Conservation (phyloP, 1,140 invertebrate genomes). For the Cecropterus lyciades region DNA sequence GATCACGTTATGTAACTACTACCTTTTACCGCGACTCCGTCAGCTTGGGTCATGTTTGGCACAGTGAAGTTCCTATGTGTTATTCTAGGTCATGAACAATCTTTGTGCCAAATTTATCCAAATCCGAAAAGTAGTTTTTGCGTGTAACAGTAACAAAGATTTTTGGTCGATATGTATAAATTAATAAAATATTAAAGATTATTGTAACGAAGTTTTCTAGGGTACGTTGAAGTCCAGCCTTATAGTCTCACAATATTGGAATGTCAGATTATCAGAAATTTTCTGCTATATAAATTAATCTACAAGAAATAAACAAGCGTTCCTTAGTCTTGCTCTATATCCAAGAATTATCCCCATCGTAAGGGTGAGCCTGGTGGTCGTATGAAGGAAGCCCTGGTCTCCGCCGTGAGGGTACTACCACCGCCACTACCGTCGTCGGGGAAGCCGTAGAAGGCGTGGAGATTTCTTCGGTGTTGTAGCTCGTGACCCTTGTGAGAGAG, state of each 20-base stretch:
- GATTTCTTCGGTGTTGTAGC: slow-evolving; percentile 67
- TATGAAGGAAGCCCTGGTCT: slow-evolving; percentile 69
- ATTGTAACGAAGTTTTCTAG: too few relatives aligned
- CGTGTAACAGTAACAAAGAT: too few relatives aligned
- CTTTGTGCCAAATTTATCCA: too few relatives aligned
- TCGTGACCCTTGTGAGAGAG: slow-evolving; percentile 72
- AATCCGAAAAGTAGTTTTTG: too few relatives aligned
- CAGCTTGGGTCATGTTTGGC: too few relatives aligned
- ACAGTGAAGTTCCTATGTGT: too few relatives aligned
- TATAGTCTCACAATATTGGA: slow-evolving; percentile 4
- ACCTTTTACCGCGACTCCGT: too few relatives aligned
- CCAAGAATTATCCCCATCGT: slow-evolving; percentile 65
- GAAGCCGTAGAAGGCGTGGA: slow-evolving; percentile 69
- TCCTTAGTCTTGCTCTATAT: not conserved
- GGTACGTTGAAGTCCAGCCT: slow-evolving; percentile 2
- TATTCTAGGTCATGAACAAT: too few relatives aligned
- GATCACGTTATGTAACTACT: too few relatives aligned
- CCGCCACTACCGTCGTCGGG: slow-evolving; percentile 61
- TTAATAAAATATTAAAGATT: not conserved
- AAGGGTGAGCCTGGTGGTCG: slow-evolving; percentile 75
- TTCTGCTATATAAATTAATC: slow-evolving; percentile 20
- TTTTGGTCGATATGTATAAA: not conserved
- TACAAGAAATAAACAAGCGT: slow-evolving; percentile 14
- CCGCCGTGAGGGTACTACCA: slow-evolving; percentile 58
- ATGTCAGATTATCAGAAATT: slow-evolving; percentile 25